Evolutionary conservation across 2,888 invertebrate species (phyloP).

Genomic region (Drosophila peninsularis): DNA sequence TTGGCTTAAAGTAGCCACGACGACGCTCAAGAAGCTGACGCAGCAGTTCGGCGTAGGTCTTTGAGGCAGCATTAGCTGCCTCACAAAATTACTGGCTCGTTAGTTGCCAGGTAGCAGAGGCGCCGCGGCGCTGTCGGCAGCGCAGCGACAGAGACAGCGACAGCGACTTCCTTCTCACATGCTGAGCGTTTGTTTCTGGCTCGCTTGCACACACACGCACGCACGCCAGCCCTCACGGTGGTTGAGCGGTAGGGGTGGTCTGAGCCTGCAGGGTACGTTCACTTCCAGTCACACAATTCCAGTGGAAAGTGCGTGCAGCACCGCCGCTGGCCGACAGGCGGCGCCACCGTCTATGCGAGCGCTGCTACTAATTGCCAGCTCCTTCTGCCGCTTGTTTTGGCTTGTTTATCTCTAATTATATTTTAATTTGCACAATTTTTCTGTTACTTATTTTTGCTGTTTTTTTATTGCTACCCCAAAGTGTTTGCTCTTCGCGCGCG

Average conservation of each 20-base stretch:
- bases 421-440: conserved; percentile 74
- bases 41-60: conserved; percentile 39
- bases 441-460: conserved; percentile 13
- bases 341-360: conserved; percentile 52
- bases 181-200: conserved; percentile 4
- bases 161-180: conserved; percentile 20
- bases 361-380: conserved; percentile 57
- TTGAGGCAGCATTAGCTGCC: conserved; percentile 64
- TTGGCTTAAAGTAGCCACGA: conserved; percentile 74
- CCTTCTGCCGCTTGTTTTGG: conserved; percentile 28
- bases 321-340: conserved; percentile 67
- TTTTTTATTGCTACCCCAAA: conserved; percentile 37
- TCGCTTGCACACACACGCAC: conserved; percentile 40
- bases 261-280: conserved; percentile 43
- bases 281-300: conserved; percentile 69
- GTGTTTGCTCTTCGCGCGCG: conserved; percentile 73
- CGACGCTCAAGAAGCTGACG: conserved; percentile 56
- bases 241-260: conserved; percentile 31
- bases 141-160: conserved; percentile 22
- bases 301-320: conserved; percentile 74
- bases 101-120: conserved; percentile 68
- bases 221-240: conserved; percentile 33
- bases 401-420: conserved; percentile 82
- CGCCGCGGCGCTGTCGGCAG: conserved; percentile 12
- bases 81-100: conserved; percentile 79